Percentiles rank a stretch among this genome's conserved stretches.
These are phyloP conservation scores for Hanleya hanleyi DNA, from an alignment of 2,888 invertebrate species.

Conservation along the genomic window DNA sequence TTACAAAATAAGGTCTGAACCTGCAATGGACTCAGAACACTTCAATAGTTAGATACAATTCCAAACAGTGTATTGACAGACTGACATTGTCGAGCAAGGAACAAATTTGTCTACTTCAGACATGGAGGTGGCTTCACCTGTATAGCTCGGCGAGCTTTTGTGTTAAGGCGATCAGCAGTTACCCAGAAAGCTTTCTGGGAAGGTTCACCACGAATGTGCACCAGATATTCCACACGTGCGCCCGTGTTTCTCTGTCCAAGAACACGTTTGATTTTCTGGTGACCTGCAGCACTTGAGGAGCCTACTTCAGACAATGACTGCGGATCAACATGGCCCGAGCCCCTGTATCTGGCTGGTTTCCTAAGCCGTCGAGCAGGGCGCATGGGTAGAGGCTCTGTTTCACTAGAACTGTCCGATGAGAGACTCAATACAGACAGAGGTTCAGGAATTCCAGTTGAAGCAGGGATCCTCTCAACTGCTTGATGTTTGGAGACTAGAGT, in stretches of 20 bases:
- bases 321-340: neutral
- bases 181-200: slow-evolving; percentile 30
- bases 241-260: slow-evolving; percentile 29
- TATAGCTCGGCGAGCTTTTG: neutral
- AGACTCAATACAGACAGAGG: no score
- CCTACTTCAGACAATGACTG: neutral
- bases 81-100: no score
- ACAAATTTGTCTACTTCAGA: no score
- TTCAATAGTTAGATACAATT: no score
- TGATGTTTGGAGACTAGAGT: no score
- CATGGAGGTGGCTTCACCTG: neutral
- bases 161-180: neutral
- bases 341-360: neutral
- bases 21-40: no score
- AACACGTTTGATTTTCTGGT: slow-evolving; percentile 25
- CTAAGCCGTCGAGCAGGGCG: neutral
- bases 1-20: no score
- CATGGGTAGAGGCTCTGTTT: no score
- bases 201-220: slow-evolving; percentile 31
- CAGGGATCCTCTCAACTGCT: no score
- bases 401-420: no score
- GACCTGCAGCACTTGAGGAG: neutral
- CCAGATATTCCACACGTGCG: slow-evolving; percentile 27
- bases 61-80: no score
- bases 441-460: no score